Percentiles rank a stretch among this genome's conserved stretches.
Conservation (phyloP, 2,888 invertebrate genomes). For the Himalopsyche kuldschensis region DNA sequence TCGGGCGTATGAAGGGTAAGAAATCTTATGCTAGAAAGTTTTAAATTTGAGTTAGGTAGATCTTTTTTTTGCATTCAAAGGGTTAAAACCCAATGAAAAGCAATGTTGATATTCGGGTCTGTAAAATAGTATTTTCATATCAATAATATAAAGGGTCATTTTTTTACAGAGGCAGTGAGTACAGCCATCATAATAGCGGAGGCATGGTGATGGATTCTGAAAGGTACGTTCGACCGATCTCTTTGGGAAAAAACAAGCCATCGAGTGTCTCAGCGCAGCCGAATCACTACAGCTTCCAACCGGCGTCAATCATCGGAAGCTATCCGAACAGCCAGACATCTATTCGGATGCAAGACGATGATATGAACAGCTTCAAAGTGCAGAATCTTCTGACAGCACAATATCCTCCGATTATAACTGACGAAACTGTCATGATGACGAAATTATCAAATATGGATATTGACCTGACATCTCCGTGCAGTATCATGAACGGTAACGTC, state of each 20-base stretch:
- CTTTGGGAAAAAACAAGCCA: constrained; percentile 44
- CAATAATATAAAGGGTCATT: background rate
- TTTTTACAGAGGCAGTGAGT: constrained; percentile 12
- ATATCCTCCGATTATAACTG: background rate
- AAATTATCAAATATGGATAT: background rate
- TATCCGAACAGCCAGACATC: constrained; percentile 3
- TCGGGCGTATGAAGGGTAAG: too few relatives aligned
- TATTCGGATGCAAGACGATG: background rate
- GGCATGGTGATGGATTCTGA: constrained; percentile 4
- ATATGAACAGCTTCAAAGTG: background rate
- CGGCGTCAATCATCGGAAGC: constrained; percentile 42
- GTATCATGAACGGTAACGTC: background rate
- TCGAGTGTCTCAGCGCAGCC: constrained; percentile 45
- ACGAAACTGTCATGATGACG: background rate
- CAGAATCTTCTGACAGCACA: background rate
- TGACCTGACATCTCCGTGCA: background rate
- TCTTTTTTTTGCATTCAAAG: too few relatives aligned
- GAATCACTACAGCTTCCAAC: constrained; percentile 52
- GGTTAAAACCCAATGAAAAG: too few relatives aligned
- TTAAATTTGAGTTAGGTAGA: too few relatives aligned
- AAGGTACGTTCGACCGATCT: constrained; percentile 27
- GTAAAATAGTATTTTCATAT: background rate
- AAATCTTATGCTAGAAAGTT: too few relatives aligned
- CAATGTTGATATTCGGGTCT: background rate
- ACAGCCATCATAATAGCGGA: background rate